Conservation (phyloP, 2,797 vertebrate species). For the Oryzias sinensis region DNA sequence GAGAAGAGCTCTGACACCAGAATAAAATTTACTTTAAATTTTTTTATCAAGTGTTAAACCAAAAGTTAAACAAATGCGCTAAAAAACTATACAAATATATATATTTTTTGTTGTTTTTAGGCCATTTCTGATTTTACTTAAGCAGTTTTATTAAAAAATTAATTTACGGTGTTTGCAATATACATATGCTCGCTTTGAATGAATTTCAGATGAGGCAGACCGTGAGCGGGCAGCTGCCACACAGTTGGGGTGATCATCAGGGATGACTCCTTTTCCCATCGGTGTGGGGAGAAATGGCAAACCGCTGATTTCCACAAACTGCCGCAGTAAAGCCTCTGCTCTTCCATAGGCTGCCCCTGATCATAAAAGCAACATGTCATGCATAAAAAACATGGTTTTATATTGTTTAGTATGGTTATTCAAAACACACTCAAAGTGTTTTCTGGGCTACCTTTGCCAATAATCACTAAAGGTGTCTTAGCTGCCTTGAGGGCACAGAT, state of each 20-base stretch:
- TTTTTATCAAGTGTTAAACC: too few relatives aligned
- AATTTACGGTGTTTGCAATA: too few relatives aligned
- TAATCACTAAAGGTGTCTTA: slow-evolving; percentile 85
- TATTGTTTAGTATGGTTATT: not conserved
- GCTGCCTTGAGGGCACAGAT: slow-evolving; percentile 76
- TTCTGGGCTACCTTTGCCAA: slow-evolving; percentile 88
- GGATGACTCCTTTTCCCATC: slow-evolving; percentile 95
- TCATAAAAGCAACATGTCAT: not conserved
- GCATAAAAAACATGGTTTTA: not conserved
- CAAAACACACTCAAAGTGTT: not conserved
- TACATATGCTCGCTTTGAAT: too few relatives aligned
- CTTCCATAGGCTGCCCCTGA: slow-evolving; percentile 89
- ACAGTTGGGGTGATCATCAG: slow-evolving; percentile 90
- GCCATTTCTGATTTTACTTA: too few relatives aligned
- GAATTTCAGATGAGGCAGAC: slow-evolving; percentile 59
- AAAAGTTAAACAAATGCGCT: too few relatives aligned
- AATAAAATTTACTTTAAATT: not conserved
- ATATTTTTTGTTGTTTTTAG: too few relatives aligned
- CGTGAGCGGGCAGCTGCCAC: slow-evolving; percentile 91
- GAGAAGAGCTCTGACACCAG: slow-evolving; percentile 83
- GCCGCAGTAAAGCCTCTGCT: slow-evolving; percentile 82
- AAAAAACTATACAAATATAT: too few relatives aligned
- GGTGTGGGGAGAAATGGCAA: slow-evolving; percentile 95
- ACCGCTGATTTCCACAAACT: slow-evolving; percentile 83
- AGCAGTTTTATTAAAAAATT: too few relatives aligned